Base-by-base conservation (phyloP, 2,888 invertebrate genomes). In the Microplitis manilae region DNA sequence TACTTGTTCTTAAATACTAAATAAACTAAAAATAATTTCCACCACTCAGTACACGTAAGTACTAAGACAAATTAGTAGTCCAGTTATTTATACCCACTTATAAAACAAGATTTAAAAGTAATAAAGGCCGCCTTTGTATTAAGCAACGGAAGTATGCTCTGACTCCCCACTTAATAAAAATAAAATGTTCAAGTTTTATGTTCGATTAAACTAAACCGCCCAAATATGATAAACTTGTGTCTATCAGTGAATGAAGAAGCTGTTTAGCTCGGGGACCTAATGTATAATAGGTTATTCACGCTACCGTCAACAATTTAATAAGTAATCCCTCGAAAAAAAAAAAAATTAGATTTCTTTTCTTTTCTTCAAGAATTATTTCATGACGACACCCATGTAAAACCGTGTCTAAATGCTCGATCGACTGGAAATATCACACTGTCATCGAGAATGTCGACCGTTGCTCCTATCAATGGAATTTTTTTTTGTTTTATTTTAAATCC, bases 71-170 rank as follows among this genome's bases (percentile, higher is more conserved):
- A 30, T 30, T 30, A 30, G 30, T 30, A 30, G 30, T 30, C 30
- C 30, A 30, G 30, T 30, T 30, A 30, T 30, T 30, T 30, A 30
- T 30, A 30, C 4, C 30, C 30, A 30, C 30, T 30, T 30, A 30
- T 30, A 30, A 2, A 30, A 30, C 30, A 30, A 30, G 30, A 30
- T 30, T 30, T 30, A 30, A 59, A 71, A 59, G 71, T 38, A 59
- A 88, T 88, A 86, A 88, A 88, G 85, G 88, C 84, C 76, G 85
- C 79, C 88, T 88, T 88, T 88, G 88, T 88, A 81, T 83, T 81
- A 76, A 30, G 30, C 83, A 83, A 84, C 88, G 88, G 88, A 88
- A 88, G 87, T 85, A 87, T 88, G 87, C 83, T 84, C 86, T 85
- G 87, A 79, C 84, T 88, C 87, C 86, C 30, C 30, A 30, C 30